Evolutionary conservation across 2,113 vertebrate species (phyloP).

Genomic region (Pachypanchax playfairii): DNA sequence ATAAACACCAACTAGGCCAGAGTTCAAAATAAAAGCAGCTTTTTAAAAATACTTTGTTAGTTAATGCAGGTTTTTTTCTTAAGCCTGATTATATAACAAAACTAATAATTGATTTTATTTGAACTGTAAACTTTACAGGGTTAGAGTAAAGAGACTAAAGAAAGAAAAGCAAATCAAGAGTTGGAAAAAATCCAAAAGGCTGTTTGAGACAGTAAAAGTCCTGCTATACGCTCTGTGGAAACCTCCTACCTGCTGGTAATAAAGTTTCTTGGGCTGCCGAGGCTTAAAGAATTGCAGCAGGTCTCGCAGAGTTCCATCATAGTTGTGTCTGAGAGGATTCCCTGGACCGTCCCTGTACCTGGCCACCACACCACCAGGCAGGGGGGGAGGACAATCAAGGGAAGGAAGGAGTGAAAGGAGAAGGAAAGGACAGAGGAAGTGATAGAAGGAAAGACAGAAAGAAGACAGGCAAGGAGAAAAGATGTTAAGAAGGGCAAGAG

Average conservation of each 20-base stretch:
- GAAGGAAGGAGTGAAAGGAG: constrained; percentile 7
- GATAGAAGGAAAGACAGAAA: background rate
- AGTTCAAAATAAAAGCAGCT: too few relatives aligned
- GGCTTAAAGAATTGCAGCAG: constrained; percentile 99
- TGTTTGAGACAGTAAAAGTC: too few relatives aligned
- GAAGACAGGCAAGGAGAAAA: background rate
- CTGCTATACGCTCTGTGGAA: too few relatives aligned
- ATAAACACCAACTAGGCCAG: too few relatives aligned
- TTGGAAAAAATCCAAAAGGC: too few relatives aligned
- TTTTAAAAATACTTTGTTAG: too few relatives aligned
- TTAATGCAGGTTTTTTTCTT: too few relatives aligned
- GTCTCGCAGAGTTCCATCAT: constrained; percentile 98
- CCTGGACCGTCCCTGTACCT: constrained; percentile 99
- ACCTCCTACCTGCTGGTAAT: constrained; percentile 94
- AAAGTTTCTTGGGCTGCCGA: constrained; percentile 98
- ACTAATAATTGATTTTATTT: too few relatives aligned
- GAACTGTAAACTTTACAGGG: too few relatives aligned
- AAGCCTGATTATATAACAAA: too few relatives aligned
- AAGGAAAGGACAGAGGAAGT: background rate
- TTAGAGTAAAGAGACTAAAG: too few relatives aligned
- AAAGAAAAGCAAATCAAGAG: too few relatives aligned
- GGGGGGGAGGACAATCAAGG: constrained; percentile 63
- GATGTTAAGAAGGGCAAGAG: constrained; percentile 16
- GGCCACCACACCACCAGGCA: constrained; percentile 76
- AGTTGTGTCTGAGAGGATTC: constrained; percentile 99